Base-by-base conservation (phyloP, 2,888 invertebrate species). In the Drosophila kokeensis region DNA sequence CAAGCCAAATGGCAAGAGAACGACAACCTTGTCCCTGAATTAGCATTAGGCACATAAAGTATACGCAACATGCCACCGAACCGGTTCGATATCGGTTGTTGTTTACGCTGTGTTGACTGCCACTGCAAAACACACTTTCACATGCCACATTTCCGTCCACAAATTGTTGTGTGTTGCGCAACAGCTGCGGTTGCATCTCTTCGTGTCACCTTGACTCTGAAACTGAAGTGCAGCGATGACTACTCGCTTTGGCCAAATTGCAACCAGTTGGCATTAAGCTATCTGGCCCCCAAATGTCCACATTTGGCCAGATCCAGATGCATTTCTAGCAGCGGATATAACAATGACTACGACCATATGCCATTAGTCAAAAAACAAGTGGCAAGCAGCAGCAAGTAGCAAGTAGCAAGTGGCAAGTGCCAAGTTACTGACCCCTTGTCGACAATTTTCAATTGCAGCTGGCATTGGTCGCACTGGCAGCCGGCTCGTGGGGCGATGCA, bases 401-500 rank as follows among this genome's bases (percentile, higher is more conserved):
- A 55, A 61, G 55, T 49, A 2, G 53, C 60, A 64, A 62, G 49
- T 73, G 15, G 63, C 48, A 57, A 34, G 52, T 53, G 64, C 27
- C 70, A 63, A 42, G 73, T 79, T 73, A 79, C 70, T 79, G 67
- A 81, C 66, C 79, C 24, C 63, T 57, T 70, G 68, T 69, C 68
- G 63, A 69, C 73, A 75, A 78, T 76, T 79, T 81, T 81, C 55
- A 50, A 50, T 83, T 89, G 74, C 85, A 92, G 91, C 71, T 91
- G 76, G 77, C 89, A 60, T 54, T 89, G 55, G 57, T 83, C 53
- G 73, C 77, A 40, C 65, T 84, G 64, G 85, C 84, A 61, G 76
- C 86, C 64, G 91, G 87, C 57, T 91, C 92, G 55, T 92, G 92
- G 91, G 92, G 92, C 54, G 83, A 90, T 52, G 82, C 92, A 21